These are phyloP conservation scores for Papilio glaucus DNA, from an alignment of 1,140 invertebrate genomes.

Conservation along the genomic window DNA sequence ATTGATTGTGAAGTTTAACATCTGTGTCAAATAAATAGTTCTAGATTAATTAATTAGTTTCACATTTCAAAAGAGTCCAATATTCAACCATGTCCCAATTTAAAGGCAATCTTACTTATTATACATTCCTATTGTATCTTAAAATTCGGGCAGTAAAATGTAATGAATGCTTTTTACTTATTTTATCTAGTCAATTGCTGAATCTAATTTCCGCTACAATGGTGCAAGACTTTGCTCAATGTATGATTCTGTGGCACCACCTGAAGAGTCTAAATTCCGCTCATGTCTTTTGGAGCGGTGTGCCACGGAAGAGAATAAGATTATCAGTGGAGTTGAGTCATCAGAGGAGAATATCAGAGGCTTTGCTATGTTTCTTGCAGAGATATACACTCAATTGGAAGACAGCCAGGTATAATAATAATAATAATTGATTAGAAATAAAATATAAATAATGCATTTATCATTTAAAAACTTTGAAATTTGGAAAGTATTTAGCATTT, in stretches of 20 bases:
- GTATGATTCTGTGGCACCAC: conserved; percentile 82
- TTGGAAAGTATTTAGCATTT: too few relatives aligned
- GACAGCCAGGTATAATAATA: conserved; percentile 70
- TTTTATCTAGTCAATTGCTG: conserved; percentile 84
- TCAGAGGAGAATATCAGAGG: conserved; percentile 80
- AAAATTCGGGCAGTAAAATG: conserved; percentile 1
- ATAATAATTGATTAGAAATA: not conserved
- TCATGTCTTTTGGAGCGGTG: conserved; percentile 79
- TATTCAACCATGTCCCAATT: not conserved
- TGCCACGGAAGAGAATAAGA: conserved; percentile 77
- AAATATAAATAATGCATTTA: not conserved
- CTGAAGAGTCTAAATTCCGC: conserved; percentile 83
- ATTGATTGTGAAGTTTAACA: too few relatives aligned
- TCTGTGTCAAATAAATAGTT: conserved; percentile 7
- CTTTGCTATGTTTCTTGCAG: conserved; percentile 83
- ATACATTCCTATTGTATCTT: not conserved
- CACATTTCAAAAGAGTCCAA: not conserved
- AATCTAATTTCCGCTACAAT: conserved; percentile 87
- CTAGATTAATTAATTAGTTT: not conserved
- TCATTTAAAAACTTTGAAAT: not conserved
- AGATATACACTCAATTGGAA: conserved; percentile 82
- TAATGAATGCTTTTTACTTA: conserved; percentile 33
- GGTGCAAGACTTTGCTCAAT: conserved; percentile 86
- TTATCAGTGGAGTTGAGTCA: conserved; percentile 73
- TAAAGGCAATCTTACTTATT: too few relatives aligned